Evolutionary conservation across 2,888 invertebrate genomes (phyloP).

Genomic region (Cistogaster globosa): DNA sequence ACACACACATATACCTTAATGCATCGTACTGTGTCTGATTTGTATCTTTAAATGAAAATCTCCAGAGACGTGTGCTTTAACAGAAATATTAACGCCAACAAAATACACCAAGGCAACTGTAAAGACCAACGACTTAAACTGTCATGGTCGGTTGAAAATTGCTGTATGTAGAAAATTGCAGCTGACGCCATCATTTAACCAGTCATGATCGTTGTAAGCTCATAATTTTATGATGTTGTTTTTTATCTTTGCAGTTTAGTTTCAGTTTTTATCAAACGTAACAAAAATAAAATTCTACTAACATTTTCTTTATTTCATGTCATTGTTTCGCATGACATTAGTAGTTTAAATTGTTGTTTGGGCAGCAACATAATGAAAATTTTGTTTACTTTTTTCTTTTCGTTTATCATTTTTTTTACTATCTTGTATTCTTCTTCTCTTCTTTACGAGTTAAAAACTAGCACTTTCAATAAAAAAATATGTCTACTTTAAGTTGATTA

Average conservation of each 20-base stretch:
- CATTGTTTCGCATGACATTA: constrained; percentile 4
- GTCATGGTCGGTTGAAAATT: constrained; percentile 69
- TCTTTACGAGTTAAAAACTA: constrained; percentile 35
- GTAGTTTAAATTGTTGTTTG: constrained; percentile 21
- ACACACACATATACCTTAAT: not conserved
- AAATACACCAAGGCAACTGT: constrained; percentile 63
- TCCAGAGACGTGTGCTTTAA: constrained; percentile 69
- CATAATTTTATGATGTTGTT: constrained; percentile 66
- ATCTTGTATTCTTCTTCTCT: no score
- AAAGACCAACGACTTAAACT: constrained; percentile 69
- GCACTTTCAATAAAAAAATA: constrained; percentile 17
- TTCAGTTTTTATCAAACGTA: not conserved
- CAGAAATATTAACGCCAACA: constrained; percentile 68
- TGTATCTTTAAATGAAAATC: constrained; percentile 67
- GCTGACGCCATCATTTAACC: constrained; percentile 73
- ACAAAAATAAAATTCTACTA: constrained; percentile 21
- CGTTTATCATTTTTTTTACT: constrained; percentile 4
- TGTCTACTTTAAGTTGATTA: constrained; percentile 18
- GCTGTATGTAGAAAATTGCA: constrained; percentile 64
- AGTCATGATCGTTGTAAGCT: constrained; percentile 72
- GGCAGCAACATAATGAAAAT: constrained; percentile 31
- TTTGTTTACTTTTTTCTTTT: constrained; percentile 38
- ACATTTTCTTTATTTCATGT: not conserved
- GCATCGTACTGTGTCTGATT: constrained; percentile 41
- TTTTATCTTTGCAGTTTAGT: not conserved